Conservation (phyloP, 2,888 invertebrate species). For the Leptopterna dolabrata region DNA sequence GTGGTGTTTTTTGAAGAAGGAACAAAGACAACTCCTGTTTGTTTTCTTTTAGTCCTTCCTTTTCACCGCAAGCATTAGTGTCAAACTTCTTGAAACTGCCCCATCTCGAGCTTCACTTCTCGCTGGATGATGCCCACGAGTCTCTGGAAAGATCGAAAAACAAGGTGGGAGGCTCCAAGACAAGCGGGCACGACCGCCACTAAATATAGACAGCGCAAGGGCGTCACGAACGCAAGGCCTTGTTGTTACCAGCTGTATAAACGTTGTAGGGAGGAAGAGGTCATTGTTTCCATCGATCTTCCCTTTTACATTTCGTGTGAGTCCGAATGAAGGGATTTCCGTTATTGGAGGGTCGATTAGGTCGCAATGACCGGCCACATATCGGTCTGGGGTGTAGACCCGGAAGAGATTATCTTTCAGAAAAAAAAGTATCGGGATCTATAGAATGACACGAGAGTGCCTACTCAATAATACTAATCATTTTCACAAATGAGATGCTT, state of each 20-base stretch:
- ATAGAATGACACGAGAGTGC: no score
- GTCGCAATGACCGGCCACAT: not conserved
- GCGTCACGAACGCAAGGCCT: conserved; percentile 1
- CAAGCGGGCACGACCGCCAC: conserved; percentile 1
- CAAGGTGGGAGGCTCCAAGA: not conserved
- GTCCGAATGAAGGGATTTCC: not conserved
- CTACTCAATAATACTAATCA: no score
- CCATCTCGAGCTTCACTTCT: not conserved
- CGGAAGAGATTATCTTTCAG: not conserved
- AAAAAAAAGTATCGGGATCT: no score
- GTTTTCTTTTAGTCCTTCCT: no score
- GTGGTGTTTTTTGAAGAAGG: no score
- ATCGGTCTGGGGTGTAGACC: not conserved
- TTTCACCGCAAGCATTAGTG: no score
- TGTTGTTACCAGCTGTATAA: not conserved
- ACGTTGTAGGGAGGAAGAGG: not conserved
- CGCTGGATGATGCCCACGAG: not conserved
- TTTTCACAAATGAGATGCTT: no score
- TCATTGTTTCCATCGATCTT: conserved; percentile 40
- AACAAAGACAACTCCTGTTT: no score
- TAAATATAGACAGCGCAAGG: conserved; percentile 11
- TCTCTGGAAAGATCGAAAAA: not conserved
- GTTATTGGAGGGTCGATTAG: not conserved
- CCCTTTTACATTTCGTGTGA: not conserved
- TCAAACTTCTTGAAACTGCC: no score